These are phyloP conservation scores for Lordiphosa mommai DNA, from an alignment of 1,140 invertebrate species.

Conservation along the genomic window DNA sequence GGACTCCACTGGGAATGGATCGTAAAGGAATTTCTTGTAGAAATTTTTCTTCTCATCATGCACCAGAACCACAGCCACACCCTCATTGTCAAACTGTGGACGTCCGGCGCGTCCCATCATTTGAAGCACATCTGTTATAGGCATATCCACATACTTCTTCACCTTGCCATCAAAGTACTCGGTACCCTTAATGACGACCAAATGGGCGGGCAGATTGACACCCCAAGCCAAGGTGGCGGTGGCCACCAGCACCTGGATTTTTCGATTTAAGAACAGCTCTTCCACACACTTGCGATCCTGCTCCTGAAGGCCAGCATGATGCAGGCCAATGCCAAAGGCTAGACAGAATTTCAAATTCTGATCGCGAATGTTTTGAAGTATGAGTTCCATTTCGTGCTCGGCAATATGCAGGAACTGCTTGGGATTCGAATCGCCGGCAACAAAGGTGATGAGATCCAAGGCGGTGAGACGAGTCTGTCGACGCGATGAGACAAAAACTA, in stretches of 20 bases:
- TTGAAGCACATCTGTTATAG: constrained; percentile 98
- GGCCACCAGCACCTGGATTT: constrained; percentile 98
- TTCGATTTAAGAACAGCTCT: constrained; percentile 97
- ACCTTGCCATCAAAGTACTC: constrained; percentile 99
- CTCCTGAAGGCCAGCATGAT: constrained; percentile 97
- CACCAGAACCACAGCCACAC: constrained; percentile 97
- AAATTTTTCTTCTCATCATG: constrained; percentile 99
- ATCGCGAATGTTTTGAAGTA: constrained; percentile 90
- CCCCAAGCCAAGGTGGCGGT: constrained; percentile 99
- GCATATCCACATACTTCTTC: constrained; percentile 99
- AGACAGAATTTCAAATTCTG: constrained; percentile 95
- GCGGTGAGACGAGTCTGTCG: constrained; percentile 98
- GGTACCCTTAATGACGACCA: constrained; percentile 89
- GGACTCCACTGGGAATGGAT: constrained; percentile 99
- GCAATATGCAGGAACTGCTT: constrained; percentile 97
- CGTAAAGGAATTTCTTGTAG: constrained; percentile 99
- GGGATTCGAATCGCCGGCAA: constrained; percentile 94
- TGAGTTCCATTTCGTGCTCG: constrained; percentile 90
- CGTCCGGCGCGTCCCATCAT: constrained; percentile 99
- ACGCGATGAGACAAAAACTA: constrained; percentile 98
- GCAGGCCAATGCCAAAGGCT: constrained; percentile 98
- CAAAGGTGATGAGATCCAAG: constrained; percentile 95
- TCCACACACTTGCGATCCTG: constrained; percentile 95
- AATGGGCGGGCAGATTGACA: constrained; percentile 96
- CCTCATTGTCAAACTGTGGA: constrained; percentile 96